phyloP scores from a whole-genome alignment of 2,888 invertebrate species.

The Reticulitermes lucifugus region DNA sequence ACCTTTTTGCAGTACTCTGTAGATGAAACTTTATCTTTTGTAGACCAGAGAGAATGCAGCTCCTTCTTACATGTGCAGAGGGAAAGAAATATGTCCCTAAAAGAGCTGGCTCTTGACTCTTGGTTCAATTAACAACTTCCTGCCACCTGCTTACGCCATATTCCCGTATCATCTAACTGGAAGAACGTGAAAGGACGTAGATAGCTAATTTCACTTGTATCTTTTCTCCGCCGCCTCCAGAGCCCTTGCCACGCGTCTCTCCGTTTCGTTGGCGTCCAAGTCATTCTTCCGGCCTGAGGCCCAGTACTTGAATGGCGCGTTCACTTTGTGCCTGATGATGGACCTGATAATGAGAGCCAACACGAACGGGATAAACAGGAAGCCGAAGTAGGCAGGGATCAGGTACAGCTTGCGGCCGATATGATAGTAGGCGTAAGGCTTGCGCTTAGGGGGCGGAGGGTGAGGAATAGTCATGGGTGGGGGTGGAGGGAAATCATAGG shows the following conservation, averaged over 20 bases:
- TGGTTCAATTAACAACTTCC: too few species aligned
- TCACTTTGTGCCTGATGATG: neutral
- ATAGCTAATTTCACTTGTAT: neutral
- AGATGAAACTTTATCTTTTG: too few species aligned
- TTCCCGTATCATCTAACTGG: too few species aligned
- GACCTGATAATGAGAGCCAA: neutral
- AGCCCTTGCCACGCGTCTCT: neutral
- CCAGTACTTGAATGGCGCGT: neutral
- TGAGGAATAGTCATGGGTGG: neutral
- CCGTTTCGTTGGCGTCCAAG: neutral
- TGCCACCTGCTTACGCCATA: too few species aligned
- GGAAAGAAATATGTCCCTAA: too few species aligned
- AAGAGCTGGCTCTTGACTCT: too few species aligned
- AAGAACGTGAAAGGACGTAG: too few species aligned
- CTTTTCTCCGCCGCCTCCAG: neutral
- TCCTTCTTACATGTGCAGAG: too few species aligned
- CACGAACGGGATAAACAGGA: slow-evolving; percentile 10
- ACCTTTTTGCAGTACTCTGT: too few species aligned
- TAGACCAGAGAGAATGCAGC: too few species aligned
- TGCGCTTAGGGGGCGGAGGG: neutral
- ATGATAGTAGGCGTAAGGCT: neutral
- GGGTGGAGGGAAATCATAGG: neutral
- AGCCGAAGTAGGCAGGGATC: slow-evolving; percentile 8
- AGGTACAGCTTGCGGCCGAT: slow-evolving; percentile 2
- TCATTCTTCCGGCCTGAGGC: neutral